phyloP scores from a whole-genome alignment of 2,113 vertebrate genomes.

The Myotis brandtii region DNA sequence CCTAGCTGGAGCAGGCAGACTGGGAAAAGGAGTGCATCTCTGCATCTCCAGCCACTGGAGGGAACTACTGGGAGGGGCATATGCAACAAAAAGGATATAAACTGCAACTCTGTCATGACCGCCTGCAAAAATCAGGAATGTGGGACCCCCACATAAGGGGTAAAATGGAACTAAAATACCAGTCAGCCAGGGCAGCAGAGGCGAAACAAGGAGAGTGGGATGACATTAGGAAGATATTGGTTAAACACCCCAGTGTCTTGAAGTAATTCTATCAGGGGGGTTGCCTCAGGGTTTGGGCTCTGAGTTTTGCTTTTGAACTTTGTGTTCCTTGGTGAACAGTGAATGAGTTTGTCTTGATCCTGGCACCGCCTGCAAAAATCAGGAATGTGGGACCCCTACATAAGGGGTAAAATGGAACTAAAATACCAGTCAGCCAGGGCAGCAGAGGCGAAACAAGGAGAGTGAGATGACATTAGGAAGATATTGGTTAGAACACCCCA shows the following conservation, averaged over 20 bases:
- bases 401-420: too few species aligned
- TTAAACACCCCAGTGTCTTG: background rate
- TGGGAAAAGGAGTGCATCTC: too few species aligned
- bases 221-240: background rate
- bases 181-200: background rate
- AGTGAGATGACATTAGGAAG: background rate
- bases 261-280: background rate
- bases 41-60: background rate
- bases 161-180: background rate
- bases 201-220: background rate
- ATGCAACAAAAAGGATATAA: background rate
- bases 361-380: too few species aligned
- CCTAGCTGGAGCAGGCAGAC: too few species aligned
- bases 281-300: background rate
- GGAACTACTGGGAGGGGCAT: background rate
- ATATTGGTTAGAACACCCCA: background rate
- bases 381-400: too few species aligned
- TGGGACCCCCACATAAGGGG: background rate
- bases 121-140: background rate
- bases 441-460: too few species aligned
- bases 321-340: background rate
- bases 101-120: background rate
- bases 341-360: background rate
- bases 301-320: background rate
- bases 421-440: too few species aligned